Evolutionary conservation across 2,113 vertebrate genomes (phyloP), one percentile per base, ranked within the genome.

Genomic region (Solea senegalensis): DNA sequence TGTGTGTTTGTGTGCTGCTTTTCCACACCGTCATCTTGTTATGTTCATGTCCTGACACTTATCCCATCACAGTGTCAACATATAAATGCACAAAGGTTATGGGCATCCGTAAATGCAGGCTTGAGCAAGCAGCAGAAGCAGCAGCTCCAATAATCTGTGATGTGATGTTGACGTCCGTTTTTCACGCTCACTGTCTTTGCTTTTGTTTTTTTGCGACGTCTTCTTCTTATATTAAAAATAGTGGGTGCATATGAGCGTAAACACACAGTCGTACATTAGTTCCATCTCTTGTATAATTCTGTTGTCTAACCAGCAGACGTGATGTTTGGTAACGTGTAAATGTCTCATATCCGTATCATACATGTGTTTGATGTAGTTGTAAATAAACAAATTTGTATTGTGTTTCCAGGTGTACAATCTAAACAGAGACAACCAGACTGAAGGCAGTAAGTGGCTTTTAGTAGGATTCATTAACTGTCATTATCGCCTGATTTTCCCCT

Each of bases 381-480:
- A 9, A 15, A 28, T 28, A 43, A 5, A 9, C 34, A 53, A 8
- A 64, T 11, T 44, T 45, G 14, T 40, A 2, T 45, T 26, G 57
- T 51, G 10, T 80, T 56, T 68, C 4, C 91, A 99, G 97, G 97
- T 99, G 59, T 99, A 99, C 93, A 98, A 96, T 86, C 94, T 95
- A 0, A 99, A 98, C 91, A 96, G 94, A 92, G 97, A 99, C 94
- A 96, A 65, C 88, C 97, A 98, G 84, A 95, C 92, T 0, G 97
- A 99, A 95, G 96, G 95, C 88, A 92, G 97, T 99, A 93, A 97
- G 97, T 97, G 86, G 51, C 40, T 58, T 66, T 55, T 13, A 52
- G 56, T 61, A 6, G 2, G 7, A 43, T 58, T 54, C 21, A 54
- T 59, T 43, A 27, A 43, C n/a, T 55, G 1, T 49, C 41, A 27